Conservation (phyloP, 2,888 invertebrate species). For the Eilema caniola region DNA sequence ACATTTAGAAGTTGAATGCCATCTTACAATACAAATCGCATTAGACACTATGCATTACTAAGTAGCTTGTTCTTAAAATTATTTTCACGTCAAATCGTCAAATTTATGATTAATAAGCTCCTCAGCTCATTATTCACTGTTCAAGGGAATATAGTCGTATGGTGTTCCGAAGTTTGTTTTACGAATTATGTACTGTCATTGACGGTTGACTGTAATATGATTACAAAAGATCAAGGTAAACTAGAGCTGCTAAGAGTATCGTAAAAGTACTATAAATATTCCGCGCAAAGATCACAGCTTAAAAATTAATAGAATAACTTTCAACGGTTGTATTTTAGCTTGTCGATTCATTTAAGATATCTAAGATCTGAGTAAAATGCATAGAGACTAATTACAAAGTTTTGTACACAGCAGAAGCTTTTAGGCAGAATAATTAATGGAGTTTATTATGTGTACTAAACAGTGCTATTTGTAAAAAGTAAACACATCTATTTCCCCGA, state of each 20-base stretch:
- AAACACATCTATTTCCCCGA: too few species aligned
- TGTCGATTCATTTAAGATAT: too few species aligned
- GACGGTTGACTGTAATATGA: too few species aligned
- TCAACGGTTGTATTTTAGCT: too few species aligned
- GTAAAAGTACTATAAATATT: too few species aligned
- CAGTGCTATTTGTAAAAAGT: too few species aligned
- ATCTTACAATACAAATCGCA: neutral
- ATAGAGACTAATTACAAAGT: neutral
- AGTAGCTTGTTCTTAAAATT: neutral
- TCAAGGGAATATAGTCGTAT: neutral
- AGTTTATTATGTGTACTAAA: too few species aligned
- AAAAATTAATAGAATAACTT: too few species aligned
- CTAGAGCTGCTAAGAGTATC: too few species aligned
- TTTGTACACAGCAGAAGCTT: neutral
- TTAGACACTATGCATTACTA: neutral
- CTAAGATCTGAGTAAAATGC: neutral
- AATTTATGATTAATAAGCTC: conserved; percentile 3
- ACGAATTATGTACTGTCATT: neutral
- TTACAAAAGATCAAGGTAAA: too few species aligned
- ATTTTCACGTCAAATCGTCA: neutral
- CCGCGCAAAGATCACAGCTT: too few species aligned
- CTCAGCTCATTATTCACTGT: conserved; percentile 3
- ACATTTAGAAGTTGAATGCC: conserved; percentile 24
- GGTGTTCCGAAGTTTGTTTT: neutral
- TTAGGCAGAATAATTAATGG: neutral